Evolutionary conservation across 1,140 invertebrate genomes (phyloP), one percentile per base, ranked within the genome.

Genomic region (Thalassaphorura encarpata): DNA sequence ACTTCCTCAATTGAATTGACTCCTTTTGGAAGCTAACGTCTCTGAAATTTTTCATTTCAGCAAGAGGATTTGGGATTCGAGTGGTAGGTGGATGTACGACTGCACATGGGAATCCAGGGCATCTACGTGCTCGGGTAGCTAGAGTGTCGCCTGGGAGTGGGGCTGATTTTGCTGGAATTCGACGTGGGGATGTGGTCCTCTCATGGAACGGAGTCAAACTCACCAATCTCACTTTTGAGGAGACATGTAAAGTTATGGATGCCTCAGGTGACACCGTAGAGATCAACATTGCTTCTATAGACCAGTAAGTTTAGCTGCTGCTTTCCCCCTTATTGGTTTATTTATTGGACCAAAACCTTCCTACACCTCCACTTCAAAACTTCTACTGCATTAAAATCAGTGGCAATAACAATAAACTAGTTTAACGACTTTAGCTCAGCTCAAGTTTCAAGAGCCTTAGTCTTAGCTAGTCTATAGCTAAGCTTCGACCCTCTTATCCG

Each of bases 61-160:
- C 85, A 52, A 80, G 86, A 66, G 89, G 89, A 54, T 90, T 94
- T 67, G 90, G 90, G 2, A 89, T 96, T 86, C 78, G 89, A 57
- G 85, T 96, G 2, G 88, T 93, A 3, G 90, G 89, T 4, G 90
- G 91, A 24, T 63, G 59, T 54, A 56, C 48, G 21, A 58, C 49
- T 21, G 26, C 53, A 11, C 23, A 21, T 39, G 21, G 28, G 47
- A 52, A 54, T 26, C 64, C 57, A 33, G 47, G 54, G 3, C 61
- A 66, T 52, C 79, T 92, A 45, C 88, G 89, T 66, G 89, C 90
- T 43, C 87, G 87, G 69, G 87, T 95, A 62, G 87, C 91, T 13
- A 90, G 87, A 83, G 90, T 87, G 0, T 84, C 91, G 23, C 85
- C 85, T 1, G 88, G 87, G 33, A 89, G 90, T 41, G 85, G 87